These are phyloP conservation scores for Protomyctophum bolini DNA, from an alignment of 2,113 vertebrate genomes.

Conservation along the genomic window DNA sequence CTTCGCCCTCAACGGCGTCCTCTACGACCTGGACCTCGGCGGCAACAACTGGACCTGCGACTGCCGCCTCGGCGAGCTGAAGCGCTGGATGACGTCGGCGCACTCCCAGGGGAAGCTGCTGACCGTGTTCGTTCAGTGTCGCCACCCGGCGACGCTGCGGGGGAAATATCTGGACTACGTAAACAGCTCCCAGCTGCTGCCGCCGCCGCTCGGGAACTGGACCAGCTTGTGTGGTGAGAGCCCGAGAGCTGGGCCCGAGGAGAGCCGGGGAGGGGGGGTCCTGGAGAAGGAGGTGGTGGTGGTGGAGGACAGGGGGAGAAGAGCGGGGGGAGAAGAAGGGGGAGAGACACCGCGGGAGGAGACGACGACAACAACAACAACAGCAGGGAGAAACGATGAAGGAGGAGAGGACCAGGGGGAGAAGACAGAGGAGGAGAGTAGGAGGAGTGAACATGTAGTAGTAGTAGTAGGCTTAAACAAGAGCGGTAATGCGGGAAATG, in stretches of 20 bases:
- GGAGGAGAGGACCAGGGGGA: neutral
- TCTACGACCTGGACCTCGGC: conserved; percentile 88
- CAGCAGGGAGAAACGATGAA: neutral
- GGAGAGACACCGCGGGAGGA: conserved; percentile 18
- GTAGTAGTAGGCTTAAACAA: too few relatives aligned
- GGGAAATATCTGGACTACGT: conserved; percentile 92
- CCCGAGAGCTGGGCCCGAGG: conserved; percentile 44
- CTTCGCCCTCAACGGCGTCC: conserved; percentile 82
- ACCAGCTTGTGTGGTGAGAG: conserved; percentile 61
- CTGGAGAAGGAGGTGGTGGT: conserved; percentile 39
- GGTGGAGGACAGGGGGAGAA: conserved; percentile 13
- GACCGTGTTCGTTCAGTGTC: conserved; percentile 89
- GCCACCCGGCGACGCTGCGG: conserved; percentile 79
- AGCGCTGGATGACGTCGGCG: conserved; percentile 85
- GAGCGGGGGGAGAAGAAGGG: neutral
- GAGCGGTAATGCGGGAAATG: conserved; percentile 26
- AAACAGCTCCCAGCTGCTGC: conserved; percentile 82
- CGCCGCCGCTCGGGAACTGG: conserved; percentile 64
- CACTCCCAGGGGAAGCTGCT: conserved; percentile 88
- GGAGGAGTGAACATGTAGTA: too few relatives aligned
- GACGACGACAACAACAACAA: too few relatives aligned
- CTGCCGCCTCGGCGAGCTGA: conserved; percentile 86
- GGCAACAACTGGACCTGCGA: conserved; percentile 95
- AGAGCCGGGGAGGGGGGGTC: conserved; percentile 51
- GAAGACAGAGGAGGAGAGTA: neutral